Base-by-base conservation (phyloP, 1,140 invertebrate genomes). In the Pseudachorutes palmiensis region DNA sequence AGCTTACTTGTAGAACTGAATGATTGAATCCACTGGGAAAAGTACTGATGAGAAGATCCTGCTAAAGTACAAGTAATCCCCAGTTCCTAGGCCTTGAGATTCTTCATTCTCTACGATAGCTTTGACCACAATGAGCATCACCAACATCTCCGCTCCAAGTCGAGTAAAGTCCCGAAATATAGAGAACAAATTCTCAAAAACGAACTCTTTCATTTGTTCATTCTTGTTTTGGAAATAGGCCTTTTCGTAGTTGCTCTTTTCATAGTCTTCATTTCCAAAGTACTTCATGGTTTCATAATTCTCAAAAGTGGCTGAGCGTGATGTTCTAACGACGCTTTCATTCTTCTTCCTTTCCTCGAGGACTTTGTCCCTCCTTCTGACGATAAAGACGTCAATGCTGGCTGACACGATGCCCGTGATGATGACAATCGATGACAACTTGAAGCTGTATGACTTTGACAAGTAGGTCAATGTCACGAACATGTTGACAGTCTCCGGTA, bases 251-350 rank as follows among this genome's bases (percentile, higher is more conserved):
- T 86, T 83, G 58, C 89, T 79, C 0, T 92, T 88, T 82, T 98
- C 95, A 78, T 94, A 96, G 12, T 83, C 75, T 79, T 98, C 94
- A 26, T 92, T 92, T 30, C 89, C 89, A 76, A 97, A 98, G 80
- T 98, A 97, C 79, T 98, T 98, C 0, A 97, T 94, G 2, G 95
- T 98, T 81, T 98, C 94, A 81, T 94, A 98, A 80, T 98, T 98
- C 0, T 98, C 81, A 36, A 98, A 80, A n/a, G 94, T 96, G 78
- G 98, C 95, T 0, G 16, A 41, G 3, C 51, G 51, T 14, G 12
- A 5, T 12, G 24, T 28, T 9, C 58, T 9, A 16, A 60, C 30
- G 58, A 2, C 30, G 29, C 2, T 24, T 14, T 60, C 30, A 9
- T 12, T 14, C 16, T 45, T 16, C 30, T 41, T 41, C 30, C 36